These are phyloP conservation scores for Malurus leucopterus DNA, from an alignment of 2,797 vertebrate species.

Conservation along the genomic window DNA sequence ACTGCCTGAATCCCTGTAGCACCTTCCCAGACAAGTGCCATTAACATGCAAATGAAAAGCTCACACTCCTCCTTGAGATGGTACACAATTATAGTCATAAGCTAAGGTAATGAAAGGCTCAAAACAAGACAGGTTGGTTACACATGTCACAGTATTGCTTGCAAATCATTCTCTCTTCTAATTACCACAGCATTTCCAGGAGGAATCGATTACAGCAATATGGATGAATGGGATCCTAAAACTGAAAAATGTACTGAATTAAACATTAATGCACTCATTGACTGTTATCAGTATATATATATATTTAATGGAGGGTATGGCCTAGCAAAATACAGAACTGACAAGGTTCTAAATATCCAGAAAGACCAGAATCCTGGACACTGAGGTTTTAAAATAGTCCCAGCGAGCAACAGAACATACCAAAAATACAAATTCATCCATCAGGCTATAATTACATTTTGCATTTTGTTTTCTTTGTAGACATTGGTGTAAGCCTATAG, in stretches of 20 bases:
- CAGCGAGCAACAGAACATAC: background rate
- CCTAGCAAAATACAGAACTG: background rate
- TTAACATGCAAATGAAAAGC: slow-evolving; percentile 22
- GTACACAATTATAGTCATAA: slow-evolving; percentile 3
- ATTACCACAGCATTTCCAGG: background rate
- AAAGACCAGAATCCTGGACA: background rate
- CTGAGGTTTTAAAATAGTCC: background rate
- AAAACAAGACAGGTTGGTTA: slow-evolving; percentile 1
- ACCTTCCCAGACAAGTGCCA: background rate
- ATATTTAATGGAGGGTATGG: background rate
- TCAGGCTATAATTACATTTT: background rate
- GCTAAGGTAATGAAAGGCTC: background rate
- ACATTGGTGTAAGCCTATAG: background rate
- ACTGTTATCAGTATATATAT: background rate
- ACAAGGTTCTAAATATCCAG: background rate
- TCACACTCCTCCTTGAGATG: background rate
- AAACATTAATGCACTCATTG: background rate
- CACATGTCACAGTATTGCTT: background rate
- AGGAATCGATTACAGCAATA: background rate
- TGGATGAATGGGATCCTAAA: slow-evolving; percentile 7
- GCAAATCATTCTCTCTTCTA: slow-evolving; percentile 6
- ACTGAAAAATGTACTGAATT: background rate
- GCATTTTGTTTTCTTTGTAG: background rate
- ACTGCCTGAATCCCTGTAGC: background rate
- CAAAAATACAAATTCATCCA: background rate